Evolutionary conservation across 1,140 invertebrate genomes (phyloP).

Genomic region (Elymnias hypermnestra): DNA sequence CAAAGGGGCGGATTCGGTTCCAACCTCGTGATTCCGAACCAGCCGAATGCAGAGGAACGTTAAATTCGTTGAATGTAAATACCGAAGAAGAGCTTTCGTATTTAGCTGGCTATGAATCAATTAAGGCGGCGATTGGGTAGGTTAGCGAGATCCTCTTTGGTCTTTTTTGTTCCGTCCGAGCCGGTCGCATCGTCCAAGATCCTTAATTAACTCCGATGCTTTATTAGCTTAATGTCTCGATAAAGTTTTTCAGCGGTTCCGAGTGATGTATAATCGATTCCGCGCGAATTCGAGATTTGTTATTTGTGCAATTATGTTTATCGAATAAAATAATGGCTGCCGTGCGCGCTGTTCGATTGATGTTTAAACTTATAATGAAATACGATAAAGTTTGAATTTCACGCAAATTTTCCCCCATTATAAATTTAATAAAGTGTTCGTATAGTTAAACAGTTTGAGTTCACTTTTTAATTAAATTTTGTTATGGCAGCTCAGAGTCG

Average conservation of each 20-base stretch:
- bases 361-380: slow-evolving; percentile 53
- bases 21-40: slow-evolving; percentile 50
- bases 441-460: slow-evolving; percentile 59
- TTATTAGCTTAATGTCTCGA: slow-evolving; percentile 68
- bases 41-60: slow-evolving; percentile 40
- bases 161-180: slow-evolving; percentile 37
- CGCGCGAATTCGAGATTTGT: slow-evolving; percentile 23
- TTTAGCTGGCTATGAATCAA: slow-evolving; percentile 60
- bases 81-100: slow-evolving; percentile 34
- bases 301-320: slow-evolving; percentile 44
- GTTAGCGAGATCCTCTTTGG: slow-evolving; percentile 34
- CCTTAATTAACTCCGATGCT: slow-evolving; percentile 68
- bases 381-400: slow-evolving; percentile 60
- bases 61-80: slow-evolving; percentile 25
- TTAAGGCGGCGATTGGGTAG: slow-evolving; percentile 57
- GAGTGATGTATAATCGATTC: slow-evolving; percentile 44
- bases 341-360: slow-evolving; percentile 7
- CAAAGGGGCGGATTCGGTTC: slow-evolving; percentile 48
- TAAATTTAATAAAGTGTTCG: slow-evolving; percentile 43
- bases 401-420: slow-evolving; percentile 58
- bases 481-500: slow-evolving; percentile 25
- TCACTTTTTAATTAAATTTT: slow-evolving; percentile 68
- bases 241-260: slow-evolving; percentile 47
- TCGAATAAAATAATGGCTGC: slow-evolving; percentile 45
- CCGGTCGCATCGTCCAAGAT: slow-evolving; percentile 35